A percentile compares a stretch with the other conserved stretches of the same genome.
Evolutionary conservation across 2,113 vertebrate genomes (phyloP).

Genomic region (Heliornis fulica): DNA sequence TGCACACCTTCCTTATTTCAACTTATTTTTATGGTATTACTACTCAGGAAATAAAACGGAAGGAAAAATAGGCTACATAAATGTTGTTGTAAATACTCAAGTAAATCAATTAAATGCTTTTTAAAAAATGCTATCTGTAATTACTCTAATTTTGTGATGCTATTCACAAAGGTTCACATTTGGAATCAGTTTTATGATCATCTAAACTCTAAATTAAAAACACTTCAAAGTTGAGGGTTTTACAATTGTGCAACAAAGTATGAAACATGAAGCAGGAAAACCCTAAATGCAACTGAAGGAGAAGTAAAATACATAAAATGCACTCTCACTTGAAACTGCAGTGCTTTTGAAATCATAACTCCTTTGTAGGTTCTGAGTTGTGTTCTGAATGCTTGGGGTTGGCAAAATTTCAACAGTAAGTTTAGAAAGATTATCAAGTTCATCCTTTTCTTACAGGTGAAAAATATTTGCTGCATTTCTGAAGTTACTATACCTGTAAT

Average conservation of each 20-base stretch:
- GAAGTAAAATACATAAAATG: conserved; percentile 6
- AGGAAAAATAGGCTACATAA: not conserved
- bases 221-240: not conserved
- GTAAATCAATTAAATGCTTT: not conserved
- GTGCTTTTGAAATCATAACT: conserved; percentile 5
- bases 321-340: conserved; percentile 4
- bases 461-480: not conserved
- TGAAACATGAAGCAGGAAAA: conserved; percentile 48
- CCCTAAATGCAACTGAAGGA: conserved; percentile 32
- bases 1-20: not conserved
- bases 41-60: not conserved
- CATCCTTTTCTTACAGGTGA: not conserved
- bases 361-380: not conserved
- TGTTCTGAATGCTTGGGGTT: not conserved
- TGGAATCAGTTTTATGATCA: not conserved
- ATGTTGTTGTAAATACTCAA: not conserved
- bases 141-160: not conserved
- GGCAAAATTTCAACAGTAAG: not conserved
- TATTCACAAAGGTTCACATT: not conserved
- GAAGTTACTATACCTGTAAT: not conserved
- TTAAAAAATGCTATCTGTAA: not conserved
- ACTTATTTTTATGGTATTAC: not conserved
- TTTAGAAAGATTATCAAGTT: not conserved
- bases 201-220: not conserved
- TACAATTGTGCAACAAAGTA: conserved; percentile 17